Base-by-base conservation (phyloP, 2,888 invertebrate genomes). In the Pachymerium ferrugineum region DNA sequence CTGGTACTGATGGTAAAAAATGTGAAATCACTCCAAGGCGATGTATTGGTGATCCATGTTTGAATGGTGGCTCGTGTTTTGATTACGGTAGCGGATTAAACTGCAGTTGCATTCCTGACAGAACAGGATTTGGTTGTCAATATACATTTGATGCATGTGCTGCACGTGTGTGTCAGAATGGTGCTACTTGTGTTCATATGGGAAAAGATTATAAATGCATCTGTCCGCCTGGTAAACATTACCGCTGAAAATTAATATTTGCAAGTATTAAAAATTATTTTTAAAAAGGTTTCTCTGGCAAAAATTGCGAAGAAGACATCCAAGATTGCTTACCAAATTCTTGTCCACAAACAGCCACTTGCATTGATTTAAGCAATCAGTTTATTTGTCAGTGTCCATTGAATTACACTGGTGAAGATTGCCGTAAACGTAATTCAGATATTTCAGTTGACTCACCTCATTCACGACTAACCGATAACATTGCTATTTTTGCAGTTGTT, bases 361-460 rank as follows among this genome's bases (percentile, higher is more conserved):
- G 96, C 80, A 91, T 96, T 78, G 95, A 96, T 83, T 85, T 95
- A 69, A 93, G 93, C 62, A 92, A 92, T 78, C 89, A 90, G 79
- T 94, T 94, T 85, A 94, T 94, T 81, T 98, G 98, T 80, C 93
- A 95, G 82, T 98, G 98, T 86, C 96, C 97, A 8, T 94, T 97
- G 82, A 97, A 97, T 81, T 87, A 94, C 79, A 97, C 97, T 25
- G 98, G 98, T 72, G 94, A 95, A 81, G 94, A 95, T 80, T 98
- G 98, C 80, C 88, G 95, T 81, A 97, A 97, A 87, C 90, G 94
- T 94, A 87, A 86, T 88, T 81, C 16, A 30, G n/a, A n/a, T n/a
- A n/a, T n/a, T n/a, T n/a, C n/a, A n/a, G n/a, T n/a, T n/a, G n/a
- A n/a, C n/a, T n/a, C n/a, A n/a, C n/a, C n/a, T n/a, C n/a, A n/a